A percentile compares a stretch with the other conserved stretches of the same genome.
phyloP scores from a whole-genome alignment of 2,888 invertebrate species.

The Lasioglossum zephyrum region DNA sequence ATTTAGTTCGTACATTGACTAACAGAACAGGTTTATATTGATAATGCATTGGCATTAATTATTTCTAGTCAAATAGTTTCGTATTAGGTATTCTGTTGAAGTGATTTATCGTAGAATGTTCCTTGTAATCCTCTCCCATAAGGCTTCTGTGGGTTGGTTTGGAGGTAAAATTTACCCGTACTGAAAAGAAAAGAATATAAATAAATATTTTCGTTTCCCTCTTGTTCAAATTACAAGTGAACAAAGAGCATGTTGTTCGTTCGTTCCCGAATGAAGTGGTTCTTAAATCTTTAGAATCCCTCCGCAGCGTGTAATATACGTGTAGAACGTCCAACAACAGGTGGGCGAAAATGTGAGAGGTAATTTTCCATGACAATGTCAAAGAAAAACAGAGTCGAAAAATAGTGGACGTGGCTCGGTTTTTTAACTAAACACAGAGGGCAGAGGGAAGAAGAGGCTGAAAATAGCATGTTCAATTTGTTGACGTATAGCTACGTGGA shows the following conservation, averaged over 20 bases:
- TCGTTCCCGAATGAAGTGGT: not conserved
- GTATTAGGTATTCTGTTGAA: not conserved
- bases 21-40: too few species aligned
- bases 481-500: not conserved
- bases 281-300: not conserved
- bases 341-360: not conserved
- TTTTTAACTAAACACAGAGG: not conserved
- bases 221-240: not conserved
- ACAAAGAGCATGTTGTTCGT: not conserved
- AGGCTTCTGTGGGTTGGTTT: not conserved
- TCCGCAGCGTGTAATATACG: not conserved
- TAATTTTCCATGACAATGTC: not conserved
- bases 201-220: not conserved
- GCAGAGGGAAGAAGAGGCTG: too few species aligned
- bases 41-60: too few species aligned
- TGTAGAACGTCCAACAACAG: not conserved
- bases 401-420: not conserved
- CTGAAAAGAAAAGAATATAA: not conserved
- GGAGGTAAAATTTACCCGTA: not conserved
- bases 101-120: not conserved
- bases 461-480: not conserved
- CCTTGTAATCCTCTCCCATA: not conserved
- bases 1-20: too few species aligned
- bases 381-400: not conserved
- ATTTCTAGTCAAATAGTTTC: too few species aligned